Evolutionary conservation across 2,888 invertebrate species (phyloP).

Genomic region (Sminthurides aquaticus): DNA sequence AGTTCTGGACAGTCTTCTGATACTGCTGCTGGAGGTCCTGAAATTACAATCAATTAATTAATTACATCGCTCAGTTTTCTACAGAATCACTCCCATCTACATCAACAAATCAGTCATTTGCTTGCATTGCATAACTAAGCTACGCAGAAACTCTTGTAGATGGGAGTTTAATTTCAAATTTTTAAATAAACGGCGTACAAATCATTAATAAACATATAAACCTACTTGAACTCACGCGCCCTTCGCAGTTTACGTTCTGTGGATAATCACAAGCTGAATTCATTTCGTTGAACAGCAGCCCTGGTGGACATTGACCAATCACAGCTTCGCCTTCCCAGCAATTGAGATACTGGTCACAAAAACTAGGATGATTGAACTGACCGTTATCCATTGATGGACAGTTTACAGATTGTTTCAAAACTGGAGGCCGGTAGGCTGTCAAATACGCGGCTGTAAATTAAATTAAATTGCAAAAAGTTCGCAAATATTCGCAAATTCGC

Average conservation of each 20-base stretch:
- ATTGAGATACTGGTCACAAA: constrained; percentile 41
- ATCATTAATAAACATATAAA: too few species aligned
- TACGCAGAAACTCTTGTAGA: too few species aligned
- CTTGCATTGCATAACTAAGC: too few species aligned
- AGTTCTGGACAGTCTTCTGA: constrained; percentile 27
- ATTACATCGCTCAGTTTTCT: too few species aligned
- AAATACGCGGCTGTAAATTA: neutral
- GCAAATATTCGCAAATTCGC: too few species aligned
- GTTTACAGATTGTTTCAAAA: neutral
- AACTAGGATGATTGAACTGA: constrained; percentile 40
- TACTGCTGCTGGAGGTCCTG: constrained; percentile 17
- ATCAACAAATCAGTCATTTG: too few species aligned
- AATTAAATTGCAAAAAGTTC: too few species aligned
- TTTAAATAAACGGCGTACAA: too few species aligned
- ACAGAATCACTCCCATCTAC: too few species aligned
- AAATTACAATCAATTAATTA: constrained; percentile 2
- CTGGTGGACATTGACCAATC: constrained; percentile 39
- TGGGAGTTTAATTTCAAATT: too few species aligned
- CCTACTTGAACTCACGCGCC: constrained; percentile 31
- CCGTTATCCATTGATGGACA: constrained; percentile 25
- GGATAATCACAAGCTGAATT: constrained; percentile 37
- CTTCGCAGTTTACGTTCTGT: constrained; percentile 33
- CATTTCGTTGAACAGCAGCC: constrained; percentile 40
- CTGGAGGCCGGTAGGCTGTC: neutral
- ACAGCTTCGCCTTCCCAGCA: constrained; percentile 41